phyloP scores from a whole-genome alignment of 2,888 invertebrate genomes.

The Athetis lepigone region DNA sequence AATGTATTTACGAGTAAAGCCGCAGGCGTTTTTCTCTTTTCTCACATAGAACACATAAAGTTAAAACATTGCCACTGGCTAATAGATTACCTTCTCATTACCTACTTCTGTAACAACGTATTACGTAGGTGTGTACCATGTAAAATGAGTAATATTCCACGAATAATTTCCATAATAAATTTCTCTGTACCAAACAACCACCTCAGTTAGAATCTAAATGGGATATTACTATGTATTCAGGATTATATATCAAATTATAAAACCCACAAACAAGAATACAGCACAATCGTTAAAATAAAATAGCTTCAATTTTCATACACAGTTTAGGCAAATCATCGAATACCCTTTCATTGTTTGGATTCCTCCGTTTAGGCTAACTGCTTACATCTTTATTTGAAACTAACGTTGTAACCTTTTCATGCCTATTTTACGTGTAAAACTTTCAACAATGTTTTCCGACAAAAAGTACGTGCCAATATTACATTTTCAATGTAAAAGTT shows the following conservation, averaged over 20 bases:
- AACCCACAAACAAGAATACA: conserved; percentile 32
- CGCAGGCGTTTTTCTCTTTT: not conserved
- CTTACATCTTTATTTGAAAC: conserved; percentile 16
- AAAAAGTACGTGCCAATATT: conserved; percentile 13
- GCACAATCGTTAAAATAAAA: conserved; percentile 20
- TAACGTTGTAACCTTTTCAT: not conserved
- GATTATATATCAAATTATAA: conserved; percentile 34
- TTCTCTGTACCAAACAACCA: conserved; percentile 6
- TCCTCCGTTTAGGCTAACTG: conserved; percentile 11
- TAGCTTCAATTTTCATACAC: conserved; percentile 25
- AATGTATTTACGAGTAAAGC: not conserved
- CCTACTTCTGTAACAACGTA: not conserved
- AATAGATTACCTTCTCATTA: conserved; percentile 14
- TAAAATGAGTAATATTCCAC: conserved; percentile 34
- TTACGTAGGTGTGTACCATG: not conserved
- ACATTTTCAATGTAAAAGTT: conserved; percentile 8
- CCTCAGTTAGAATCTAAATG: conserved; percentile 38
- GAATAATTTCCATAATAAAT: conserved; percentile 27
- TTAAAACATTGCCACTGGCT: conserved; percentile 21
- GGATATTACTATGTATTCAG: conserved; percentile 32
- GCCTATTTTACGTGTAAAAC: not conserved
- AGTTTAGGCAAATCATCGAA: conserved; percentile 24
- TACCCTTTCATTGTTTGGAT: conserved; percentile 34
- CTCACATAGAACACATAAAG: conserved; percentile 6
- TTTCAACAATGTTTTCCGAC: not conserved